phyloP scores from a whole-genome alignment of 2,113 vertebrate species.

The Colistium nudipinnis region DNA sequence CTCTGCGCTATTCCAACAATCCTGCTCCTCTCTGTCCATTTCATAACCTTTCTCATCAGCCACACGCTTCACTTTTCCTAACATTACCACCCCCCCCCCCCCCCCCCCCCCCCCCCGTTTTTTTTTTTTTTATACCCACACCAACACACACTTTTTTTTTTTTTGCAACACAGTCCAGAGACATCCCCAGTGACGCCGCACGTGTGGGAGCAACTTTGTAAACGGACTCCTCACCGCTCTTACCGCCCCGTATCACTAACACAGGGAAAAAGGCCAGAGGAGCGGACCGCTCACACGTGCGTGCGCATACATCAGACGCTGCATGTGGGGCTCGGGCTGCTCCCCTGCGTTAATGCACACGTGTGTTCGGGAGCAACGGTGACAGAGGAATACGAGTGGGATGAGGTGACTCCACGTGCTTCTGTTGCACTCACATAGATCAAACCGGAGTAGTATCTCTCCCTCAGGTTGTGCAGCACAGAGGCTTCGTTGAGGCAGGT shows the following conservation, averaged over 20 bases:
- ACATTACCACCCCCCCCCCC: too few species aligned
- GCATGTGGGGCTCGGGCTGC: neutral
- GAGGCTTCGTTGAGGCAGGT: conserved; percentile 87
- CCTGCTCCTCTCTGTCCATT: neutral
- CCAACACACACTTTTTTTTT: too few species aligned
- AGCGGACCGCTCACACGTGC: neutral
- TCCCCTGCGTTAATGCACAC: neutral
- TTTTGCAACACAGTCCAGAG: conserved; percentile 53
- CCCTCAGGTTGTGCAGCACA: conserved; percentile 85
- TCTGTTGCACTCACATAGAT: conserved; percentile 80
- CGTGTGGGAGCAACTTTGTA: conserved; percentile 38
- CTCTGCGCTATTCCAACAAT: conserved; percentile 34
- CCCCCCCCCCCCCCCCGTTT: too few species aligned
- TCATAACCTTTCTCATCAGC: neutral
- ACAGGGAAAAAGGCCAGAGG: conserved; percentile 38
- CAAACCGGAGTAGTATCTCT: conserved; percentile 85
- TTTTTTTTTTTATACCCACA: too few species aligned
- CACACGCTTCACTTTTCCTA: neutral
- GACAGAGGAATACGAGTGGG: neutral
- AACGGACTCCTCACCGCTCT: conserved; percentile 54
- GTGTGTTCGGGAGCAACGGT: neutral
- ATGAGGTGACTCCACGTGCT: too few species aligned
- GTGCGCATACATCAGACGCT: conserved; percentile 13
- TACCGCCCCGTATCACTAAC: conserved; percentile 55
- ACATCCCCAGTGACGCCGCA: conserved; percentile 12